Base-by-base conservation (phyloP, 2,113 vertebrate species). In the Platichthys stellatus region DNA sequence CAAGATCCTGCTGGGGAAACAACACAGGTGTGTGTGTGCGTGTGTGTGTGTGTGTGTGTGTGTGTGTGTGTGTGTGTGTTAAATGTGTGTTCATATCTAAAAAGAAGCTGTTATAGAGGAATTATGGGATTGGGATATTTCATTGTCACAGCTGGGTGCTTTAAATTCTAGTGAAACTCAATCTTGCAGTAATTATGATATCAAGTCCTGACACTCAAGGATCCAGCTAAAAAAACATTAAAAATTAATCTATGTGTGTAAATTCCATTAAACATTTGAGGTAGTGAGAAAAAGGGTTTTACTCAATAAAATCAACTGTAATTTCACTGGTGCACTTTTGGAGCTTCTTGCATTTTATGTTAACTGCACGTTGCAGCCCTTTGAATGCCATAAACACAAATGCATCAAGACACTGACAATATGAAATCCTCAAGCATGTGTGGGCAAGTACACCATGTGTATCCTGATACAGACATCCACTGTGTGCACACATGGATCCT, bases 1-100 rank as follows among this genome's bases (percentile, higher is more conserved):
- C 89, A 97, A 96, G 85, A 87, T 96, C 64, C 91, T 95, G 53
- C 91, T 98, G 18, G 94, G 93, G 69, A 97, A 95, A 74, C 96
- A 97, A 65, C 96, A 90, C 84, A 79, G 86, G 24, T 24, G 1
- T 24, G 24, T 24, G 24, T 24, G 24, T 24, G 24, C 4, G 26
- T 28, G 26, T 28, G 26, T 28, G 26, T 28, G 26, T 28, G 26
- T 28, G 26, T 28, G 26, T 28, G 26, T 28, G 0, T 28, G 26
- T 28, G 26, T 28, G 26, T 28, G 26, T 4, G 26, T 28, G 26
- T 28, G 0, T 24, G 24, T 24, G 24, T 28, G 0, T 28, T 31
- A 31, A 31, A 31, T 24, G 24, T 24, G 24, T 24, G 31, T 31
- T 31, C 31, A 31, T 31, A 31, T 31, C 31, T 7, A 7, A 31